Evolutionary conservation across 2,888 invertebrate genomes (phyloP).

Genomic region (Harpalus rufipes): DNA sequence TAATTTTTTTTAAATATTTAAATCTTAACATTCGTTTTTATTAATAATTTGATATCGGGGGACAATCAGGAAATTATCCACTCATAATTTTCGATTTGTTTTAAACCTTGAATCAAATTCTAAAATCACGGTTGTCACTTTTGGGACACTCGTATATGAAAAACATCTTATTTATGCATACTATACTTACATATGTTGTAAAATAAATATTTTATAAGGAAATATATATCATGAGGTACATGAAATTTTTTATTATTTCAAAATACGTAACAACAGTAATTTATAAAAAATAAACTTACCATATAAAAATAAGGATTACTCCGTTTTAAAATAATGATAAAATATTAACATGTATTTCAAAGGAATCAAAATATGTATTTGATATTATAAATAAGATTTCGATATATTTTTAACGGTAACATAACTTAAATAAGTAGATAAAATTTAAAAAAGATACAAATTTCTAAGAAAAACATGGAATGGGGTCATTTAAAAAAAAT

Average conservation of each 20-base stretch:
- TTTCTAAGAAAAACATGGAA: background rate
- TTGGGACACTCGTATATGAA: no score
- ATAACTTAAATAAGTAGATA: background rate
- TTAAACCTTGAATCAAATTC: no score
- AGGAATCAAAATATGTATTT: background rate
- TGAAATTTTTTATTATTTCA: background rate
- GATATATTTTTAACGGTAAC: no score
- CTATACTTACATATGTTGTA: background rate
- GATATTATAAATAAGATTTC: background rate
- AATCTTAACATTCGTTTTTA: no score
- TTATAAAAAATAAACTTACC: slow-evolving; percentile 4
- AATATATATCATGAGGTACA: background rate
- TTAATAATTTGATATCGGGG: no score
- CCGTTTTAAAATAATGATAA: background rate
- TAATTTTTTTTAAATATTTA: no score
- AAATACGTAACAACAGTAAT: background rate
- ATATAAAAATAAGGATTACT: background rate
- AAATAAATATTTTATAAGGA: background rate
- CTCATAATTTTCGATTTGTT: no score
- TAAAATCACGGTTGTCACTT: no score
- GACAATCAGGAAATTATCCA: no score
- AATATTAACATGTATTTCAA: background rate
- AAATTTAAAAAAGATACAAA: background rate
- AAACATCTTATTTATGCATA: background rate
- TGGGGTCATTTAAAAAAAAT: no score